A percentile compares a stretch with the other conserved stretches of the same genome.
Evolutionary conservation across 2,797 vertebrate genomes (phyloP).

Genomic region (Tadarida brasiliensis): DNA sequence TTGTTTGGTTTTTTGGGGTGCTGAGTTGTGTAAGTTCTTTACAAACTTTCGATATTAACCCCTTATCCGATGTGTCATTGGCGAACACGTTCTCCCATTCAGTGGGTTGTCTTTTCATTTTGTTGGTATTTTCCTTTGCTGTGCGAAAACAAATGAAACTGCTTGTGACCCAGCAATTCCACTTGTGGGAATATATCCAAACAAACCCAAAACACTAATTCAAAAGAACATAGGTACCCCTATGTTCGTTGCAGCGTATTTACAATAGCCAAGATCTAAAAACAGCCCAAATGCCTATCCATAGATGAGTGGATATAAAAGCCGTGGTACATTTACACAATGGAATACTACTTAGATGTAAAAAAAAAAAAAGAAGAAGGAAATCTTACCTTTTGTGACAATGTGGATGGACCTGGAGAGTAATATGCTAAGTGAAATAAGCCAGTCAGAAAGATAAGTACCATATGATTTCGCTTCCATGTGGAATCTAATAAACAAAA

Average conservation of each 20-base stretch:
- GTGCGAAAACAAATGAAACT: too few relatives aligned
- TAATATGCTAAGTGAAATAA: background rate
- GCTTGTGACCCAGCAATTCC: background rate
- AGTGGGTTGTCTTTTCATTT: background rate
- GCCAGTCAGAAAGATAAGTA: background rate
- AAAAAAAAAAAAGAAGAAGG: background rate
- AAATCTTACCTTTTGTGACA: background rate
- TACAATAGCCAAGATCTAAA: background rate
- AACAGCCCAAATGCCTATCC: background rate
- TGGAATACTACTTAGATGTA: background rate
- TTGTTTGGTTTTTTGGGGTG: background rate
- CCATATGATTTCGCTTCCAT: background rate
- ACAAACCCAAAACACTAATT: background rate
- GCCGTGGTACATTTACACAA: background rate
- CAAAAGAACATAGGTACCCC: background rate
- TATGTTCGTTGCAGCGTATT: background rate
- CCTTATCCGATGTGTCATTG: background rate
- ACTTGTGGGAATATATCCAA: background rate
- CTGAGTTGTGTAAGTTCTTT: background rate
- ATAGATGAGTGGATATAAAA: background rate
- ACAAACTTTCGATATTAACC: background rate
- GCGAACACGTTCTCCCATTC: background rate
- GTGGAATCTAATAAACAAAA: background rate
- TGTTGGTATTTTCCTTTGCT: background rate
- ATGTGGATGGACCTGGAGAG: background rate